Evolutionary conservation across 1,140 invertebrate species (phyloP).

Genomic region (Drosophila tristis): DNA sequence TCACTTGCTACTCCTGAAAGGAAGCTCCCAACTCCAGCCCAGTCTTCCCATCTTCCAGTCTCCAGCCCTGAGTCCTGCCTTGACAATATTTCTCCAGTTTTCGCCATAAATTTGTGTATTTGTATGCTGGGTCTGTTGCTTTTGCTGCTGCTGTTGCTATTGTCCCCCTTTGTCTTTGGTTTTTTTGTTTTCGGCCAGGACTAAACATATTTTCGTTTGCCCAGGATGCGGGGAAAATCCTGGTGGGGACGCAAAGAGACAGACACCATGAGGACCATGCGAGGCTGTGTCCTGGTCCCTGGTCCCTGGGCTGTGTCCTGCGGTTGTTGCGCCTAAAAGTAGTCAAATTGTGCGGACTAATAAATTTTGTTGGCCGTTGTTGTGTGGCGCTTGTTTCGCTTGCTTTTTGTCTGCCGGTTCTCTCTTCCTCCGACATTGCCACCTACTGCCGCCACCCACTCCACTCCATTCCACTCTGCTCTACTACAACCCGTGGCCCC

Average conservation of each 20-base stretch:
- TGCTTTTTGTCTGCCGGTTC: constrained; percentile 43
- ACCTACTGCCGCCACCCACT: constrained; percentile 11
- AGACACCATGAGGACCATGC: constrained; percentile 46
- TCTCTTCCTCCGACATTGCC: too few species aligned
- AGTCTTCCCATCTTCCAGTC: neutral
- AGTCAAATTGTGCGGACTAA: constrained; percentile 82
- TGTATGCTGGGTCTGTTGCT: constrained; percentile 56
- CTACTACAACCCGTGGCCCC: neutral
- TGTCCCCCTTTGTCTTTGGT: constrained; percentile 40
- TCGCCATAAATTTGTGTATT: constrained; percentile 78
- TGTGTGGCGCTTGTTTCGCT: constrained; percentile 70
- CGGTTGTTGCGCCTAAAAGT: constrained; percentile 81
- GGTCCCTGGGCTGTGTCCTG: constrained; percentile 51
- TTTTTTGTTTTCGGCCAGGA: constrained; percentile 51
- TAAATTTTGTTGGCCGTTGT: constrained; percentile 79
- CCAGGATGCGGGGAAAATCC: constrained; percentile 45
- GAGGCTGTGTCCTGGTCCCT: constrained; percentile 40
- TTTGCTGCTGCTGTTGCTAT: constrained; percentile 30
- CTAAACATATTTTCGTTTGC: constrained; percentile 71
- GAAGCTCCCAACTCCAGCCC: too few species aligned
- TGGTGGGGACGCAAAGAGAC: constrained; percentile 5
- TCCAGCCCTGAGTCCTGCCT: constrained; percentile 23
- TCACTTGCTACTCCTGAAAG: constrained; percentile 34
- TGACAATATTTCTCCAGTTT: constrained; percentile 78
- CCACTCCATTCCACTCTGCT: constrained; percentile 1